These are phyloP conservation scores for Empis livida DNA, from an alignment of 2,888 invertebrate species.

Conservation along the genomic window DNA sequence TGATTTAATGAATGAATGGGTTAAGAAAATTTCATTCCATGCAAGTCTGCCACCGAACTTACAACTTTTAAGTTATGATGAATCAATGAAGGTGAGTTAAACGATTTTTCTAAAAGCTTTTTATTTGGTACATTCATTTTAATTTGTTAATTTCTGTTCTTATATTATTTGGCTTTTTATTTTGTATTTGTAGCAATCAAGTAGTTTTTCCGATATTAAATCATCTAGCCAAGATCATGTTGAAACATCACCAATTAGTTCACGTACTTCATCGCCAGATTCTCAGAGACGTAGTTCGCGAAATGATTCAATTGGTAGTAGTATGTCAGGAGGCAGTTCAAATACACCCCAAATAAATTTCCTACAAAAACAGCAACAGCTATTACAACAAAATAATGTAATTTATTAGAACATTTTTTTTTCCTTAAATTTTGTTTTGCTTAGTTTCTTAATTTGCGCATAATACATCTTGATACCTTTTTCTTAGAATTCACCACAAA, in stretches of 20 bases:
- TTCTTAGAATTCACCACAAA: neutral
- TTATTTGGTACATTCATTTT: neutral
- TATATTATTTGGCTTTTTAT: neutral
- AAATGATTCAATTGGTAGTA: constrained; percentile 26
- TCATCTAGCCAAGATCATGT: constrained; percentile 26
- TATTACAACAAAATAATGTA: constrained; percentile 24
- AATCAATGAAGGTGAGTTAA: constrained; percentile 43
- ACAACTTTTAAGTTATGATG: constrained; percentile 73
- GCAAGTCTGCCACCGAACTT: constrained; percentile 80
- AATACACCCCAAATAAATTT: constrained; percentile 43
- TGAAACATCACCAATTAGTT: constrained; percentile 40
- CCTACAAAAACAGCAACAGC: constrained; percentile 38
- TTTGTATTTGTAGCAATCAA: constrained; percentile 26
- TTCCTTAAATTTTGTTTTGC: neutral
- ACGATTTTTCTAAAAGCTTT: neutral
- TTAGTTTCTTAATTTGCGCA: too few species aligned
- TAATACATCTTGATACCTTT: too few species aligned
- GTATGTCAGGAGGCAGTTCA: constrained; percentile 26
- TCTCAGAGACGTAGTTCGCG: constrained; percentile 34
- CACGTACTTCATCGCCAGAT: constrained; percentile 43
- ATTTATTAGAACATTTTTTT: neutral
- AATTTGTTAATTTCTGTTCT: neutral
- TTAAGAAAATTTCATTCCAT: constrained; percentile 85
- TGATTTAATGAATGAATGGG: constrained; percentile 76
- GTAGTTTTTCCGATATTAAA: constrained; percentile 33